These are phyloP conservation scores for Orgyia antiqua DNA, from an alignment of 2,888 invertebrate genomes.

Conservation along the genomic window DNA sequence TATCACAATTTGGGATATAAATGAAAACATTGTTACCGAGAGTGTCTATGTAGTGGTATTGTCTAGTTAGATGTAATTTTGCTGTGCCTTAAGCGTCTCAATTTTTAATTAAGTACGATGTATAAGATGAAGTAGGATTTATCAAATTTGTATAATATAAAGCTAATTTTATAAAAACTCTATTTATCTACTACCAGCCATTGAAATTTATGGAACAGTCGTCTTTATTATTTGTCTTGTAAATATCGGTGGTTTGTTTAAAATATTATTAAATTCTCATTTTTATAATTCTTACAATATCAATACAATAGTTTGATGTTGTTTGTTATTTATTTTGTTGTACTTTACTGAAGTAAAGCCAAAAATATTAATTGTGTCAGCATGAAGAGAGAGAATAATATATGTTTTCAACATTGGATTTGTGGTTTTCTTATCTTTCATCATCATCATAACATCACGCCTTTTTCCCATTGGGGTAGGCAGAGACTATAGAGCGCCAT, in stretches of 20 bases:
- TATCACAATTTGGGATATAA: slow-evolving; percentile 69
- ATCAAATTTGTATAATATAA: slow-evolving; percentile 58
- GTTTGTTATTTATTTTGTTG: slow-evolving; percentile 25
- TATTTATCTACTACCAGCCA: slow-evolving; percentile 48
- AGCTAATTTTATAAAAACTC: slow-evolving; percentile 58
- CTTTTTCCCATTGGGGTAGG: no score
- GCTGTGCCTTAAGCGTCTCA: slow-evolving; percentile 77
- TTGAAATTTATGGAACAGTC: no score
- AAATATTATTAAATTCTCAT: slow-evolving; percentile 15
- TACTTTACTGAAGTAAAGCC: slow-evolving; percentile 36
- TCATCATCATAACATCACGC: no score
- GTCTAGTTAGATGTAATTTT: slow-evolving; percentile 68
- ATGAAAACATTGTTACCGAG: slow-evolving; percentile 63
- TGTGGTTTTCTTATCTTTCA: slow-evolving; percentile 2
- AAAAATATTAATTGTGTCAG: slow-evolving; percentile 47
- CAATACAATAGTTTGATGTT: slow-evolving; percentile 35
- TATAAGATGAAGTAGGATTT: slow-evolving; percentile 48
- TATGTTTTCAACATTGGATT: slow-evolving; percentile 59
- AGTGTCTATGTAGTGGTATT: slow-evolving; percentile 59
- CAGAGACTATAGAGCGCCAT: no score
- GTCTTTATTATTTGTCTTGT: no score
- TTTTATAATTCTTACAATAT: slow-evolving; percentile 14
- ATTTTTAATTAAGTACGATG: slow-evolving; percentile 66
- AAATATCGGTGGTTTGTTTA: no score
- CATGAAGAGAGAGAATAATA: slow-evolving; percentile 51